Conservation (phyloP, 2,888 invertebrate genomes). For the Melieria crassipennis region DNA sequence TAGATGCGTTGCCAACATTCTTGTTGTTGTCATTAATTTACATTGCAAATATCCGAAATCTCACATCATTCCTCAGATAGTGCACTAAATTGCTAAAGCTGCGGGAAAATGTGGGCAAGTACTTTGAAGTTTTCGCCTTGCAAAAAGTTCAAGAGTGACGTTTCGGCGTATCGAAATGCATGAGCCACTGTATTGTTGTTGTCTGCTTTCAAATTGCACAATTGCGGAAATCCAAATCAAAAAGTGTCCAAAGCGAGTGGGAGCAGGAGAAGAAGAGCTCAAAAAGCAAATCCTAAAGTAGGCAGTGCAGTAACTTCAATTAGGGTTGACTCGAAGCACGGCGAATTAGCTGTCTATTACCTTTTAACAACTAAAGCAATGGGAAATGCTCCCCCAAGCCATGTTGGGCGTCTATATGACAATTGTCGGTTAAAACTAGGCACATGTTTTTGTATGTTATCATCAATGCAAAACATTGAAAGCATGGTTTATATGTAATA, state of each 20-base stretch:
- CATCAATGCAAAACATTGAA: too few relatives aligned
- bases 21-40: constrained; percentile 14
- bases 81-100: background rate
- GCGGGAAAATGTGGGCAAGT: background rate
- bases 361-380: background rate
- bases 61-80: background rate
- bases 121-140: background rate
- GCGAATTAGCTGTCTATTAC: background rate
- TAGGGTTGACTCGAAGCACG: background rate
- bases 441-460: too few relatives aligned
- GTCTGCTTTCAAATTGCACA: constrained; percentile 15
- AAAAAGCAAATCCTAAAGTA: too few relatives aligned
- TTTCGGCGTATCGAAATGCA: background rate
- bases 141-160: background rate
- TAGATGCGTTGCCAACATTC: constrained; percentile 14
- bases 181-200: background rate
- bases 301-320: background rate
- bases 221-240: constrained; percentile 24
- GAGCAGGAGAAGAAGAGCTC: background rate
- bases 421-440: too few relatives aligned
- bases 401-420: too few relatives aligned
- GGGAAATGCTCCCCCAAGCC: too few relatives aligned
- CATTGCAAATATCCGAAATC: background rate
- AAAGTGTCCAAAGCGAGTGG: background rate
- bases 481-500: too few relatives aligned